phyloP scores from a whole-genome alignment of 92 coral and sea anemone genomes.

The Porites rus region DNA sequence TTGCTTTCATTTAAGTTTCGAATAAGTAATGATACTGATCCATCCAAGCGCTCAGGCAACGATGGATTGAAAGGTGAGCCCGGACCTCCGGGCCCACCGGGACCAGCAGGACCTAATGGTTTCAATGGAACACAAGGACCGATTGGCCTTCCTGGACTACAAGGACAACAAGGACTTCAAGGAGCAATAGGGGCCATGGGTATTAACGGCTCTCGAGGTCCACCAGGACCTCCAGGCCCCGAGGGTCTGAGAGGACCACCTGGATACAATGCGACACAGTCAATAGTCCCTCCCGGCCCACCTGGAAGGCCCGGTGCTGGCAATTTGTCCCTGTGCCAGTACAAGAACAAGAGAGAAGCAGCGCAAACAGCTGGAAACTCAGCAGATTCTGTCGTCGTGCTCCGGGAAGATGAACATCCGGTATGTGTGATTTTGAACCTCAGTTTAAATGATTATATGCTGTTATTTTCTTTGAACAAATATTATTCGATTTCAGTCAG shows the following conservation, averaged over 20 bases:
- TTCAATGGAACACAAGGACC: slow-evolving; percentile 47
- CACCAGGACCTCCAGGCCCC: no score
- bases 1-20: no score
- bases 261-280: no score
- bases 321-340: slow-evolving; percentile 67
- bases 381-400: slow-evolving; percentile 42
- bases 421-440: slow-evolving; percentile 22
- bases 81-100: slow-evolving; percentile 33
- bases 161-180: slow-evolving; percentile 42
- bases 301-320: slow-evolving; percentile 77
- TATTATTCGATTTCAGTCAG: no score
- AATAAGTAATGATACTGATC: background rate
- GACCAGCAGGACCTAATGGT: slow-evolving; percentile 28
- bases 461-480: no score
- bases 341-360: slow-evolving; percentile 50
- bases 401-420: slow-evolving; percentile 49
- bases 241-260: no score
- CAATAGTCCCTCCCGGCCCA: no score
- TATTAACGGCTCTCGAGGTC: slow-evolving; percentile 29
- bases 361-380: slow-evolving; percentile 72
- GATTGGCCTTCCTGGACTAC: slow-evolving; percentile 37
- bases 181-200: slow-evolving; percentile 50
- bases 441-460: no score
- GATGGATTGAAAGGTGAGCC: slow-evolving; percentile 34
- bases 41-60: slow-evolving; percentile 25